phyloP scores from a whole-genome alignment of 2,113 vertebrate genomes.

The Todiramphus chloris region DNA sequence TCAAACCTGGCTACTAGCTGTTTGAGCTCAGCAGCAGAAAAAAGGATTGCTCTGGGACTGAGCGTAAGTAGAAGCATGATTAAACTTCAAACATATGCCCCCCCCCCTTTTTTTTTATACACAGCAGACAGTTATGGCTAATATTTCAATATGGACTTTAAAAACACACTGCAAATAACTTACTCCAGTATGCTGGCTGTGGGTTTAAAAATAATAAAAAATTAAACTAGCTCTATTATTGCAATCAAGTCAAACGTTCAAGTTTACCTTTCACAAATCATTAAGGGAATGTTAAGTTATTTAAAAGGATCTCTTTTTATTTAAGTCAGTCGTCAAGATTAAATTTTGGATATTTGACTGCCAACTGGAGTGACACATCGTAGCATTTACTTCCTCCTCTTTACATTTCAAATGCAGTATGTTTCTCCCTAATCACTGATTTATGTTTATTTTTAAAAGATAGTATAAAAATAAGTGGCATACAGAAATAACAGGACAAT shows the following conservation, averaged over 20 bases:
- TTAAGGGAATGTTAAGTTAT: conserved; percentile 14
- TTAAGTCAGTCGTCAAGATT: neutral
- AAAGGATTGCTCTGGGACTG: conserved; percentile 84
- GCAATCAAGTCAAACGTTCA: conserved; percentile 5
- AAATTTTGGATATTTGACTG: neutral
- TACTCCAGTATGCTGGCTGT: neutral
- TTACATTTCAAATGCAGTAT: neutral
- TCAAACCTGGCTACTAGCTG: conserved; percentile 90
- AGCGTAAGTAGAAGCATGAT: conserved; percentile 81
- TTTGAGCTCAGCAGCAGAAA: conserved; percentile 86
- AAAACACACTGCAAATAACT: conserved; percentile 73
- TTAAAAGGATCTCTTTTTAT: conserved; percentile 11
- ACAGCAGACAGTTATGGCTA: conserved; percentile 71
- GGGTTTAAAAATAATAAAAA: conserved; percentile 39
- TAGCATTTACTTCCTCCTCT: neutral
- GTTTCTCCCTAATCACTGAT: neutral
- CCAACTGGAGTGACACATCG: neutral
- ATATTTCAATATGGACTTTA: conserved; percentile 70
- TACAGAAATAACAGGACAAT: neutral
- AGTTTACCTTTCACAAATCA: conserved; percentile 24
- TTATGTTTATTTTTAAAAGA: conserved; percentile 7
- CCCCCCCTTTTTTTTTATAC: conserved; percentile 41
- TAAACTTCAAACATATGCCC: conserved; percentile 81
- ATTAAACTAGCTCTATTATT: conserved; percentile 7
- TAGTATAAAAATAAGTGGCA: neutral